phyloP scores from a whole-genome alignment of 2,113 vertebrate species.

The Mixornis gularis region DNA sequence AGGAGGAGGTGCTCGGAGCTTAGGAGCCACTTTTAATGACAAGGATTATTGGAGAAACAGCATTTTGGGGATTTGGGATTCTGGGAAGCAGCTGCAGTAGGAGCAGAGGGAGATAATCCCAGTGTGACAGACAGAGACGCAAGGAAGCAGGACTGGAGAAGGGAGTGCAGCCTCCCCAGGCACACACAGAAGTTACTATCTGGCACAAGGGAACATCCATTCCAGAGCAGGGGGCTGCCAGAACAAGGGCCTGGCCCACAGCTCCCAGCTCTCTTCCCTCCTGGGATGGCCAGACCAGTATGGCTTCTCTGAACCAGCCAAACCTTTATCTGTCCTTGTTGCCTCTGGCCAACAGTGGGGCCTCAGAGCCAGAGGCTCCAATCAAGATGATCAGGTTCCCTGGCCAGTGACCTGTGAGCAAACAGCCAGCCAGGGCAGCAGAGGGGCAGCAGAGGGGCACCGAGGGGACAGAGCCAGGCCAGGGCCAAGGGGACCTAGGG shows the following conservation, averaged over 20 bases:
- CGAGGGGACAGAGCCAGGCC: fast-evolving
- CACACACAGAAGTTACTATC: neutral
- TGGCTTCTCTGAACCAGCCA: neutral
- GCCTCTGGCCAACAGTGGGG: neutral
- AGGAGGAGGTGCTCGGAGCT: neutral
- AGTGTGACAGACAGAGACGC: neutral
- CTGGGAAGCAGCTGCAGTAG: constrained; percentile 28
- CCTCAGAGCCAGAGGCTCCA: neutral
- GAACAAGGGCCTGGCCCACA: neutral
- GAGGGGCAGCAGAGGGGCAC: neutral
- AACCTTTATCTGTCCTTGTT: neutral
- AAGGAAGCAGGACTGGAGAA: neutral
- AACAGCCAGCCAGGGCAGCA: neutral
- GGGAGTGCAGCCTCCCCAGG: neutral
- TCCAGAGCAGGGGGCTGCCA: neutral
- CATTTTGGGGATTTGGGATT: constrained; percentile 49
- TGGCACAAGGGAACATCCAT: neutral
- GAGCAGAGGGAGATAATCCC: constrained; percentile 47
- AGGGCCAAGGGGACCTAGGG: no score
- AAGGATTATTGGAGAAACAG: constrained; percentile 46
- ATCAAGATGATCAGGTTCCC: neutral
- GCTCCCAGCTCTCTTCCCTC: neutral
- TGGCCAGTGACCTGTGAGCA: fast-evolving
- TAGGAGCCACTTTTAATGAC: constrained; percentile 20
- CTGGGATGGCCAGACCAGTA: neutral